These are phyloP conservation scores for Drosophila anomelani DNA, from an alignment of 2,888 invertebrate species.

Conservation along the genomic window DNA sequence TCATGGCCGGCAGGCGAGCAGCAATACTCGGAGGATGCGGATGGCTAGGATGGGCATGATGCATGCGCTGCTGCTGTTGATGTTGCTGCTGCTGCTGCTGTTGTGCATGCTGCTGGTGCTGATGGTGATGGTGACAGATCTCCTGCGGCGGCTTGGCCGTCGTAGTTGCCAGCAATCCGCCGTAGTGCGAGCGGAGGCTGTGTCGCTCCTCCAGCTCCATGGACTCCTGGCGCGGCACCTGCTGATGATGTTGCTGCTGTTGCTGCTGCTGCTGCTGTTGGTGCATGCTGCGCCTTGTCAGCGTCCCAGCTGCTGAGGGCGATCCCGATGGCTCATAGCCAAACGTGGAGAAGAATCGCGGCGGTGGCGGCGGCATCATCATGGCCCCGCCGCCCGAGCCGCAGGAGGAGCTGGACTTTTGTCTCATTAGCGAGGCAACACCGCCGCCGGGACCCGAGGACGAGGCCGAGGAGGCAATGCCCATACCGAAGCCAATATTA, in stretches of 20 bases:
- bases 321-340: slow-evolving; percentile 80
- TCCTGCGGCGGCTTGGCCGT: slow-evolving; percentile 64
- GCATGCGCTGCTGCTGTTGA: slow-evolving; percentile 49
- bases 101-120: slow-evolving; percentile 81
- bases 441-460: slow-evolving; percentile 33
- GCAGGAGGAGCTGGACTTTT: slow-evolving; percentile 82
- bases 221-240: slow-evolving; percentile 67
- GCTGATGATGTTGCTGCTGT: slow-evolving; percentile 50
- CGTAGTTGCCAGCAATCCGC: slow-evolving; percentile 63
- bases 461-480: not conserved
- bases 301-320: slow-evolving; percentile 53
- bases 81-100: slow-evolving; percentile 81
- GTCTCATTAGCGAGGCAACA: slow-evolving; percentile 75
- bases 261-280: slow-evolving; percentile 56
- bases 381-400: slow-evolving; percentile 34
- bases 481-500: slow-evolving; percentile 24
- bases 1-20: slow-evolving; percentile 59
- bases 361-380: slow-evolving; percentile 69
- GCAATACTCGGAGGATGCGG: slow-evolving; percentile 61
- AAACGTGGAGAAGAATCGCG: slow-evolving; percentile 84
- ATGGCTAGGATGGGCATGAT: slow-evolving; percentile 48
- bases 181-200: slow-evolving; percentile 70
- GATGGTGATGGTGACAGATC: slow-evolving; percentile 83
- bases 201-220: slow-evolving; percentile 83
- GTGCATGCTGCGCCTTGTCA: slow-evolving; percentile 75